Base-by-base conservation (phyloP, 2,888 invertebrate genomes). In the Cosmorhoe ocellata region DNA sequence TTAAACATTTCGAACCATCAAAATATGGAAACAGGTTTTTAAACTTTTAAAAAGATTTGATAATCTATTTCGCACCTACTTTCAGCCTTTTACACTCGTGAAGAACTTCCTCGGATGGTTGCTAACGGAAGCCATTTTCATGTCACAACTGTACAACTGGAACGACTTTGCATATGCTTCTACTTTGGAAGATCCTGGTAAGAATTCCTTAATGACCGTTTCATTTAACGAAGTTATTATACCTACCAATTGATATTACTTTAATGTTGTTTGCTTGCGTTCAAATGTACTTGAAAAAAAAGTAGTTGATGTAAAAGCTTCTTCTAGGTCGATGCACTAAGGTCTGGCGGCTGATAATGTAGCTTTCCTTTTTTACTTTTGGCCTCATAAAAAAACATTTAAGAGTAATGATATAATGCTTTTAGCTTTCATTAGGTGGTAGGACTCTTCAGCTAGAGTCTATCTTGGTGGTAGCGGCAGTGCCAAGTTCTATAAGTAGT, bases 61-160 rank as follows among this genome's bases (percentile, higher is more conserved):
- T n/a, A n/a, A n/a, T n/a, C n/a, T n/a, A n/a, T n/a, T n/a, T n/a
- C n/a, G n/a, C n/a, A n/a, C n/a, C n/a, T n/a, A n/a, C n/a, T 81
- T 78, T 22, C 74, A 90, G 89, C 88, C 89, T 7, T 83, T 87
- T 61, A 73, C 60, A 45, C 36, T 81, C 27, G 61, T 68, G n/a
- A 70, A 68, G 24, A 81, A 74, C 58, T 75, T 88, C 12, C 31
- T 87, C 5, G 69, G 72, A 30, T 90, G 89, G 89, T 46, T 88
- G 46, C 38, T 87, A 33, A 71, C 79, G 6, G 87, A 90, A 60
- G 52, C 68, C 3, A 37, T 83, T 14, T 56, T 89, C 34, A 30
- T 88, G 12, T 18, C 18, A 18, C 4, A 18, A 3, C 3, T 81
- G 44, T 73, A 74, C 33, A 74, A 79, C 42, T 68, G 71, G 64